A percentile compares a stretch with the other conserved stretches of the same genome.
Evolutionary conservation across 2,888 invertebrate genomes (phyloP).

Genomic region (Nysson spinosus): DNA sequence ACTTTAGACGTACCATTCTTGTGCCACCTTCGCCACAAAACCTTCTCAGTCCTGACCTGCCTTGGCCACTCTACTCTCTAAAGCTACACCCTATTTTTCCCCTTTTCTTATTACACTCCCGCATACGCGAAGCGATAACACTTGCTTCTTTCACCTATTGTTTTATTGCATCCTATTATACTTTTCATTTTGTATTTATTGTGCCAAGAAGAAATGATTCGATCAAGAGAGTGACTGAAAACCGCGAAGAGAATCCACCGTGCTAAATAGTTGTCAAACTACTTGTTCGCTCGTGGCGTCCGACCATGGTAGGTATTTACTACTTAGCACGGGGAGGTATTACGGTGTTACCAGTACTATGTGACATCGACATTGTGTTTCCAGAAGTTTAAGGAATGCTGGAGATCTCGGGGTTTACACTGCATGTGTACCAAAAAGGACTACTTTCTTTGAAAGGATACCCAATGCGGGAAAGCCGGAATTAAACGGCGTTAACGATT

Average conservation of each 20-base stretch:
- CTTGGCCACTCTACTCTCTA: conserved; percentile 41
- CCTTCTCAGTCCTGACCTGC: conserved; percentile 57
- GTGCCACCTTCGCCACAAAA: conserved; percentile 51
- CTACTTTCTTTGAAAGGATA: too few relatives aligned
- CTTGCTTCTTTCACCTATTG: conserved; percentile 18
- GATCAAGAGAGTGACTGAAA: conserved; percentile 47
- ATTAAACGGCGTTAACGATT: too few relatives aligned
- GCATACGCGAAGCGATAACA: conserved; percentile 14
- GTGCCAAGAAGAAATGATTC: conserved; percentile 43
- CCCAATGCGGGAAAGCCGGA: too few relatives aligned
- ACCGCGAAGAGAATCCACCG: conserved; percentile 43
- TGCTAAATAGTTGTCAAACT: conserved; percentile 51
- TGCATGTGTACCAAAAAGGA: too few relatives aligned
- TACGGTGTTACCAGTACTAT: conserved; percentile 38
- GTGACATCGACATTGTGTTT: conserved; percentile 44
- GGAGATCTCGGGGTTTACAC: conserved; percentile 21
- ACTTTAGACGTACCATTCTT: conserved; percentile 50
- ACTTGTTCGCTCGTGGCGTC: conserved; percentile 38
- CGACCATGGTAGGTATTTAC: conserved; percentile 43
- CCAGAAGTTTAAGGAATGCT: conserved; percentile 45
- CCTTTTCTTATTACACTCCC: conserved; percentile 22
- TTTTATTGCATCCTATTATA: conserved; percentile 37
- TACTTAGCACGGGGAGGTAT: conserved; percentile 32
- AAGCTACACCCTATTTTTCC: conserved; percentile 42
- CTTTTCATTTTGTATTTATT: too few relatives aligned